Evolutionary conservation across 2,113 vertebrate genomes (phyloP).

Genomic region (Dasyurus viverrinus): DNA sequence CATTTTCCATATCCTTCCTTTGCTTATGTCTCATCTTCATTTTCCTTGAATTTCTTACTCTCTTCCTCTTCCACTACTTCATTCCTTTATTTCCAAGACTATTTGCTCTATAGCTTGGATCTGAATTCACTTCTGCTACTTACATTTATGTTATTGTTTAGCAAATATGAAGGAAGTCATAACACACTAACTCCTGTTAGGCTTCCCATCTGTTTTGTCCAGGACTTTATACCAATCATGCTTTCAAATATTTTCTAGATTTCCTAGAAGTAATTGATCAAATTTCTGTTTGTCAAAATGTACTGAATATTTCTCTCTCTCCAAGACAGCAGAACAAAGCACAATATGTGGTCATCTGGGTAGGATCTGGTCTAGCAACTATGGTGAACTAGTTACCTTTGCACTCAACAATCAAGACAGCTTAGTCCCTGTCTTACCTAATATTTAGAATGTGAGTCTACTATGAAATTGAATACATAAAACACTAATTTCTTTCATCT

Average conservation of each 20-base stretch:
- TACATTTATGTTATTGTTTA: neutral
- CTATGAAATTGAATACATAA: neutral
- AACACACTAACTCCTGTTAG: neutral
- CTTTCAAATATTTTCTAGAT: neutral
- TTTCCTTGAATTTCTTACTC: neutral
- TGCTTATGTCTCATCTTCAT: neutral
- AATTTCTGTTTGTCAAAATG: neutral
- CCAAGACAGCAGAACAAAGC: neutral
- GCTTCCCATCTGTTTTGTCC: neutral
- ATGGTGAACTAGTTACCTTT: neutral
- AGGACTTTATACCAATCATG: neutral
- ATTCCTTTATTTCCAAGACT: neutral
- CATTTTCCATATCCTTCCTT: neutral
- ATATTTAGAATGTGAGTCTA: neutral
- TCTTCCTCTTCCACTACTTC: neutral
- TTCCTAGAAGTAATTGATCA: slow-evolving; percentile 3
- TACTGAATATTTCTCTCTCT: too few species aligned
- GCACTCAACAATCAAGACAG: neutral
- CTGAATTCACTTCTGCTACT: neutral
- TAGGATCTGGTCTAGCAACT: neutral
- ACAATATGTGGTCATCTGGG: neutral
- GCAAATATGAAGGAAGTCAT: neutral
- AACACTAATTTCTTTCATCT: neutral
- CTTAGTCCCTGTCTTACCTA: neutral
- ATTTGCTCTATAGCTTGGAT: neutral